phyloP scores from a whole-genome alignment of 2,113 vertebrate genomes.

The Numida meleagris region DNA sequence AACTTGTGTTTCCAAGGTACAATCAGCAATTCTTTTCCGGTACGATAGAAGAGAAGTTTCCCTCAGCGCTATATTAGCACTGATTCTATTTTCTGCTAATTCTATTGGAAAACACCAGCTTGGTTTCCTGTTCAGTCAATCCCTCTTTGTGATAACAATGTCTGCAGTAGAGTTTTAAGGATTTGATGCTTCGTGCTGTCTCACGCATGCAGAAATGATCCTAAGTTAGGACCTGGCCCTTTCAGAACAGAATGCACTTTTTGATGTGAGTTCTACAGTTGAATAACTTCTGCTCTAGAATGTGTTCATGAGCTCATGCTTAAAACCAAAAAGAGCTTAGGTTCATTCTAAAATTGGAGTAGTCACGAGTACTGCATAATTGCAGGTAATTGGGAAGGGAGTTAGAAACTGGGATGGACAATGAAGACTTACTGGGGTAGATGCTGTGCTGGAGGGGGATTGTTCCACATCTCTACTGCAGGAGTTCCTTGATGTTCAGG shows the following conservation, averaged over 20 bases:
- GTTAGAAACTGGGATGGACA: background rate
- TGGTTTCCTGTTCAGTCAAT: background rate
- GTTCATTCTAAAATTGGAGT: background rate
- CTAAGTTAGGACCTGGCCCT: background rate
- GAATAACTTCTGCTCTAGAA: background rate
- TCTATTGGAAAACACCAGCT: background rate
- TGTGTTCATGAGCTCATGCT: background rate
- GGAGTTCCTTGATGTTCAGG: background rate
- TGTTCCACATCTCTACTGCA: background rate
- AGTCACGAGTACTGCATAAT: background rate
- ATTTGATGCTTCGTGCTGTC: background rate
- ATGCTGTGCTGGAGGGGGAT: background rate
- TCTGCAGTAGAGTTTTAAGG: background rate
- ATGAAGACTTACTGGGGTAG: rapidly evolving
- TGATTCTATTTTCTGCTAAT: background rate
- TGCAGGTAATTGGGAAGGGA: background rate
- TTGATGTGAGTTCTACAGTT: background rate
- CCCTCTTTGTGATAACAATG: background rate
- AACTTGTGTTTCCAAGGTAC: conserved; percentile 98
- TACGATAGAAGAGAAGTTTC: background rate
- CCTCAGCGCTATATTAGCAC: background rate
- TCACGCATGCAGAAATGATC: background rate
- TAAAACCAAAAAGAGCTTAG: background rate
- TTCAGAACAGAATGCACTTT: background rate
- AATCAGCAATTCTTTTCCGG: background rate